Evolutionary conservation across 1,140 invertebrate genomes (phyloP), one percentile per base, ranked within the genome.

Genomic region (Drosophila tsacasi): DNA sequence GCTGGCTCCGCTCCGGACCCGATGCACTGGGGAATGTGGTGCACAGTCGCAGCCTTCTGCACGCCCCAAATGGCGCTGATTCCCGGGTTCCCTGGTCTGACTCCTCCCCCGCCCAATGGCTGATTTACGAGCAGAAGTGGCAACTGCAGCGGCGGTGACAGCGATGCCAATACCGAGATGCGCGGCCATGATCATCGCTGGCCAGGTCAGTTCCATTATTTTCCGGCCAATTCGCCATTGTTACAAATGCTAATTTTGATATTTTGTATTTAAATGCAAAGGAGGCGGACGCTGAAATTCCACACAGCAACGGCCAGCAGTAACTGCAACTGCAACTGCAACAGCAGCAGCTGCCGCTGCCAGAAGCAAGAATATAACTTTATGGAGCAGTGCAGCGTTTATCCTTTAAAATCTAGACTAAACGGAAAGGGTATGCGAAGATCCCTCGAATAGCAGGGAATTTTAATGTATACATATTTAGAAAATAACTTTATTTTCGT

Each of bases 171-270:
- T 57, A 37, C 7, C 69, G 66, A 57, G 54, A 78, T 79, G 66
- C 83, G 54, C 69, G 81, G 49, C 78, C 85, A 84, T 84, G 83
- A 87, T 89, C 82, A 60, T 79, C 54, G 85, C 63, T 66, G 67
- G 85, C 81, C 86, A 86, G 85, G 85, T 89, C 85, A 90, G 85
- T 82, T 77, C 85, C 82, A 90, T 90, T 90, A 91, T 86, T 91
- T 91, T 89, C 65, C 50, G 65, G 82, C 86, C 86, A 90, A 91
- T 90, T 91, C 85, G 86, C 85, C 82, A 90, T 90, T 90, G 85
- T 90, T 90, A 91, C 86, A 91, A 90, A 90, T 90, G 85, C 85
- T 90, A 90, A 90, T 90, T 90, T 90, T 90, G 79, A 91, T 86
- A 90, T 89, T 89, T 85, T 90, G 81, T 85, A 89, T 89, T 89